Evolutionary conservation across 2,888 invertebrate genomes (phyloP).

Genomic region (Chloromyia formosa): DNA sequence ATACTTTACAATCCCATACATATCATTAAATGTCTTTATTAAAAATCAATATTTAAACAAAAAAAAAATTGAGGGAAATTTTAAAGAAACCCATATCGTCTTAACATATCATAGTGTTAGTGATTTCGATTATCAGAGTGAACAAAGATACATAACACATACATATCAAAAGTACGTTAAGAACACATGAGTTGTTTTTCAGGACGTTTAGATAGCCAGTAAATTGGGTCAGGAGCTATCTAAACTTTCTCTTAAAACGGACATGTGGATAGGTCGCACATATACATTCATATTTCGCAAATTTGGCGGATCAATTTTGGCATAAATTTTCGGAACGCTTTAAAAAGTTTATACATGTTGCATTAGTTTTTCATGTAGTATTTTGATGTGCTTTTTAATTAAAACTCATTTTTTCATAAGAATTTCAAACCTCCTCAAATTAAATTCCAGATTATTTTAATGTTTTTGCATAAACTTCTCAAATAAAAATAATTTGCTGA

Average conservation of each 20-base stretch:
- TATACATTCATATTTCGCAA: not conserved
- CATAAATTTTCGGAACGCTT: not conserved
- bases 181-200: conserved; percentile 4
- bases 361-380: conserved; percentile 18
- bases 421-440: too few relatives aligned
- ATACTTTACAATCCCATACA: not conserved
- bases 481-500: too few relatives aligned
- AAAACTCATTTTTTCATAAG: not conserved
- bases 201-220: not conserved
- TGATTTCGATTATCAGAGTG: not conserved
- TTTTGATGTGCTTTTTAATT: conserved; percentile 28
- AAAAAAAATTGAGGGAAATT: too few relatives aligned
- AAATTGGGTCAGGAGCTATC: conserved; percentile 38
- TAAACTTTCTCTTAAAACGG: not conserved
- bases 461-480: too few relatives aligned
- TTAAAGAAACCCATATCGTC: conserved; percentile 43
- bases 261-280: not conserved
- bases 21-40: conserved; percentile 26
- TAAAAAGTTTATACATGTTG: conserved; percentile 12
- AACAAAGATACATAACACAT: conserved; percentile 9
- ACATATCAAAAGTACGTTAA: conserved; percentile 27
- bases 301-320: not conserved
- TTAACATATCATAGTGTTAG: conserved; percentile 47
- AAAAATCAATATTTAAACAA: too few relatives aligned
- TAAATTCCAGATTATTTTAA: too few relatives aligned